Evolutionary conservation across 1,140 invertebrate genomes (phyloP).

Genomic region (Drosophila rufa): DNA sequence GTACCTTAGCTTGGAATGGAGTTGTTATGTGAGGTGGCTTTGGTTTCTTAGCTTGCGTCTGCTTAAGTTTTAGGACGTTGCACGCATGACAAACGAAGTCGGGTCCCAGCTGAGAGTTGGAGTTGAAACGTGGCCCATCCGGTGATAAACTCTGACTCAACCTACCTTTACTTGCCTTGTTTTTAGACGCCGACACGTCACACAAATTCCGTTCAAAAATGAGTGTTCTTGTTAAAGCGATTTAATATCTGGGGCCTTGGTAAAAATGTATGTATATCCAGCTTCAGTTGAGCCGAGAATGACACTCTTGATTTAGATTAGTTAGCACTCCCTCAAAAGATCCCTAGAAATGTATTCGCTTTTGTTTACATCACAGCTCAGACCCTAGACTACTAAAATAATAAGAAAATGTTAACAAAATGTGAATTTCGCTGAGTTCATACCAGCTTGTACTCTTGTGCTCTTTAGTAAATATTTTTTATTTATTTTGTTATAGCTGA

Average conservation of each 20-base stretch:
- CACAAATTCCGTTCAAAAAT: conserved; percentile 1
- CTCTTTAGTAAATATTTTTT: conserved; percentile 56
- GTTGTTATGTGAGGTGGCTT: conserved; percentile 53
- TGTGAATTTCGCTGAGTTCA: conserved; percentile 8
- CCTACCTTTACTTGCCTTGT: conserved; percentile 11
- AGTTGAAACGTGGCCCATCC: conserved; percentile 30
- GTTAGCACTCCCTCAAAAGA: not conserved
- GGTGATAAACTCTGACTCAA: conserved; percentile 34
- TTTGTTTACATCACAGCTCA: conserved; percentile 5
- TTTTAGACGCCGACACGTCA: conserved; percentile 23
- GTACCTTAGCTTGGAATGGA: conserved; percentile 53
- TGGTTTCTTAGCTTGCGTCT: conserved; percentile 24
- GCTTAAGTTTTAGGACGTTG: conserved; percentile 40
- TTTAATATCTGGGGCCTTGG: not conserved
- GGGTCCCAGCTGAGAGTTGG: conserved; percentile 27
- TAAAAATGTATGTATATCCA: no score
- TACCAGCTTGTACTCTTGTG: conserved; percentile 18
- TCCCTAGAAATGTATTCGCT: not conserved
- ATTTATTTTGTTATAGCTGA: conserved; percentile 24
- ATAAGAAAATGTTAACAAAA: conserved; percentile 45
- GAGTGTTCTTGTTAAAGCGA: not conserved
- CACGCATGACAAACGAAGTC: conserved; percentile 63
- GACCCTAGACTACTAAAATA: conserved; percentile 1
- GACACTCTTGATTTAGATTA: not conserved
- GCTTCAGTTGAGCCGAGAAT: not conserved